Percentiles rank a stretch among this genome's conserved stretches.
Evolutionary conservation across 1,140 invertebrate genomes (phyloP).

Genomic region (Pogonomyrmex californicus): DNA sequence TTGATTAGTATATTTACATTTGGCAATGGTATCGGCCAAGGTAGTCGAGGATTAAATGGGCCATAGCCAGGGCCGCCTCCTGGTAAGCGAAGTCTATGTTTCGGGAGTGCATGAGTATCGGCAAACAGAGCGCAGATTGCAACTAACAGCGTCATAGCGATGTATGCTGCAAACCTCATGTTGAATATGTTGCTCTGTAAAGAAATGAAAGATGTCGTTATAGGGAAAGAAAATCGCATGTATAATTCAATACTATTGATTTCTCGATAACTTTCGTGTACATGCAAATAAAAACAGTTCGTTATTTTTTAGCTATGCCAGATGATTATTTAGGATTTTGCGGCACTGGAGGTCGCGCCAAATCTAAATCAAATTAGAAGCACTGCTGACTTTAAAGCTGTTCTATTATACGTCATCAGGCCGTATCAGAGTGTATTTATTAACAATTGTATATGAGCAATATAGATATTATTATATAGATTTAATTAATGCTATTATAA

Average conservation of each 20-base stretch:
- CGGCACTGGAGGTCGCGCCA: background rate
- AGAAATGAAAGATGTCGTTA: slow-evolving; percentile 25
- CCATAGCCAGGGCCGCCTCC: background rate
- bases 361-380: background rate
- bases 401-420: background rate
- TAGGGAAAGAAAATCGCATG: background rate
- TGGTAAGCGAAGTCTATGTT: background rate
- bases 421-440: background rate
- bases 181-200: slow-evolving; percentile 35
- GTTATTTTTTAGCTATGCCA: background rate
- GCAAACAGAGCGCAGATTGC: slow-evolving; percentile 46
- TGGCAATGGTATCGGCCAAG: slow-evolving; percentile 28
- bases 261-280: background rate
- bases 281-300: background rate
- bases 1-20: slow-evolving; percentile 47
- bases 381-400: background rate
- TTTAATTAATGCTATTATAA: background rate
- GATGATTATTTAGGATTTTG: background rate
- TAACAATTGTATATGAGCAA: background rate
- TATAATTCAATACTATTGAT: background rate
- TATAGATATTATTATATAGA: background rate
- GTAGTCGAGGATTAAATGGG: slow-evolving; percentile 52
- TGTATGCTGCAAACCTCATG: slow-evolving; percentile 37
- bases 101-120: slow-evolving; percentile 17
- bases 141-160: slow-evolving; percentile 42